Base-by-base conservation (phyloP, 2,113 vertebrate species). In the Dipodomys stephensi region DNA sequence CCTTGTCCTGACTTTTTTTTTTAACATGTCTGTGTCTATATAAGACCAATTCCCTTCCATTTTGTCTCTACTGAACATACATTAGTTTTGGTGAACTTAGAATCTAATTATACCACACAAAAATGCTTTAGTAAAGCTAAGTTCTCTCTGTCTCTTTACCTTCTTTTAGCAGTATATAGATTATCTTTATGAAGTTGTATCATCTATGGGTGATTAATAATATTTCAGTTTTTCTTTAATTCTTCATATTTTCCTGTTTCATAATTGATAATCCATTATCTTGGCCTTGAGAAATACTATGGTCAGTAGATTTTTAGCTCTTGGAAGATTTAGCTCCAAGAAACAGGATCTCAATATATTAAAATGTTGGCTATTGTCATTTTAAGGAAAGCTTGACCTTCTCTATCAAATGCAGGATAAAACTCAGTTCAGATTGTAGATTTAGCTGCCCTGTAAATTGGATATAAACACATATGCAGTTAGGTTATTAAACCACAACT, bases 211-310 rank as follows among this genome's bases (percentile, higher is more conserved):
- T 57, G 11, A 86, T 44, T 72, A 83, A 19, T 76, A 83, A n/a
- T 27, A 65, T 39, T 39, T 71, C 30, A 76, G 53, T 62, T 90
- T 71, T 88, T 53, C 44, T 88, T 96, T 88, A 27, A 57, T 44
- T 88, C 2, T 1, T 2, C 83, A 1, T 44, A 79, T 35, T 77
- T 93, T 60, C 78, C 23, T 53, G 2, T 68, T 62, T 64, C 57
- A 80, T 0, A 74, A 2, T 32, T 73, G 35, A 46, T 81, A 69
- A 62, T 6, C 62, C 23, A 71, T 83, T 77, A 78, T 77, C 44
- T 49, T 90, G 71, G 86, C 72, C 91, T 91, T 35, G 18, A 88
- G 92, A 83, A 62, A 83, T 13, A 62, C 2, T 35, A 5, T 23
- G 9, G 35, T 73, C 46, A 69, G n/a, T 60, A 83, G 18, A 25